A percentile compares a stretch with the other conserved stretches of the same genome.
These are phyloP conservation scores for Aricia artaxerxes DNA, from an alignment of 2,888 invertebrate species.

Conservation along the genomic window DNA sequence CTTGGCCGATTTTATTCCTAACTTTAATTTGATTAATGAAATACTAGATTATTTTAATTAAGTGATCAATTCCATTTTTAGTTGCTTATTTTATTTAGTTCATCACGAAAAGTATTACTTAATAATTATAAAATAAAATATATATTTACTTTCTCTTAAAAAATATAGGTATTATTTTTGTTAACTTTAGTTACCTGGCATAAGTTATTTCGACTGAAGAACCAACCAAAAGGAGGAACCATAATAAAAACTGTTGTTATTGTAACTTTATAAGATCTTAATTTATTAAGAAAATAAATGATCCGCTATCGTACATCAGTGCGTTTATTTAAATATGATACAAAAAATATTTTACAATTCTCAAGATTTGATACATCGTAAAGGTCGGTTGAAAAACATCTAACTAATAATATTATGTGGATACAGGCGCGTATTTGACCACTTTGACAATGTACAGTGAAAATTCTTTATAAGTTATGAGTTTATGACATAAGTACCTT, in stretches of 20 bases:
- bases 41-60: background rate
- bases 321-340: conserved; percentile 24
- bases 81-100: background rate
- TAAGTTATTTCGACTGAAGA: background rate
- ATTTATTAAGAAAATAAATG: background rate
- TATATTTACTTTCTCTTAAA: background rate
- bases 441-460: background rate
- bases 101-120: background rate
- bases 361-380: conserved; percentile 25
- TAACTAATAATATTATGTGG: background rate
- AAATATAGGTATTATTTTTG: conserved; percentile 4
- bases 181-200: background rate
- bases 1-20: background rate
- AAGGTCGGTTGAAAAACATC: conserved; percentile 12
- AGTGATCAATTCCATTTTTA: background rate
- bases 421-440: background rate
- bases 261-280: background rate
- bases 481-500: background rate
- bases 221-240: background rate
- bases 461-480: background rate
- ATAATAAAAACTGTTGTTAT: background rate
- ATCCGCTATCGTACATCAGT: conserved; percentile 16
- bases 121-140: background rate
- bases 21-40: background rate
- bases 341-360: conserved; percentile 24